Conservation (phyloP, 2,113 vertebrate species). For the Naja naja region DNA sequence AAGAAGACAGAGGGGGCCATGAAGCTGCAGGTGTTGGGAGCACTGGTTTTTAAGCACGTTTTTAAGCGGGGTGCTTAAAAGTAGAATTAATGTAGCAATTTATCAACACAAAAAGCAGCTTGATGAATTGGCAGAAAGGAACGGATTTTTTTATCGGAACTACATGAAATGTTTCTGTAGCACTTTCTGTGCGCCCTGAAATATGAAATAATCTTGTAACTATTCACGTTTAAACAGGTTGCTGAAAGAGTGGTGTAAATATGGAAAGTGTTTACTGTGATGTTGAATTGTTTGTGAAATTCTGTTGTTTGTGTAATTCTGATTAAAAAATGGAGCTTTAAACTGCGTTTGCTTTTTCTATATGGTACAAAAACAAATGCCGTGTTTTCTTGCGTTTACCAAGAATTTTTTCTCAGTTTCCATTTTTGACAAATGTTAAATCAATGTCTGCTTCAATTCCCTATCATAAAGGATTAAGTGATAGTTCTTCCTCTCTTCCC, state of each 20-base stretch:
- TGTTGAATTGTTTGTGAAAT: conserved; percentile 43
- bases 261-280: conserved; percentile 64
- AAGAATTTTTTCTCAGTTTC: conserved; percentile 1
- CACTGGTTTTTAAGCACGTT: conserved; percentile 28
- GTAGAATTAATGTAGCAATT: conserved; percentile 13
- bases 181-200: conserved; percentile 45
- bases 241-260: conserved; percentile 59
- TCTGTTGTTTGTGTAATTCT: conserved; percentile 2
- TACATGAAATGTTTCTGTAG: conserved; percentile 28
- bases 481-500: not conserved
- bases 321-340: conserved; percentile 38
- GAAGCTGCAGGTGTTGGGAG: conserved; percentile 69
- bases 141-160: conserved; percentile 24
- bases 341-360: conserved; percentile 9
- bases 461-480: conserved; percentile 32
- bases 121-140: not conserved
- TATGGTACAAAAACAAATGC: conserved; percentile 19
- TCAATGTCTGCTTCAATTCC: conserved; percentile 22
- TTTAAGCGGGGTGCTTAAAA: conserved; percentile 55
- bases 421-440: conserved; percentile 37
- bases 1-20: conserved; percentile 64
- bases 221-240: conserved; percentile 44
- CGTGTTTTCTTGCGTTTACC: conserved; percentile 43
- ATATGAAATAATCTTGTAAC: conserved; percentile 47
- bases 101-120: conserved; percentile 29